phyloP scores from a whole-genome alignment of 2,888 invertebrate species.

The Rhorus exstirpatorius region DNA sequence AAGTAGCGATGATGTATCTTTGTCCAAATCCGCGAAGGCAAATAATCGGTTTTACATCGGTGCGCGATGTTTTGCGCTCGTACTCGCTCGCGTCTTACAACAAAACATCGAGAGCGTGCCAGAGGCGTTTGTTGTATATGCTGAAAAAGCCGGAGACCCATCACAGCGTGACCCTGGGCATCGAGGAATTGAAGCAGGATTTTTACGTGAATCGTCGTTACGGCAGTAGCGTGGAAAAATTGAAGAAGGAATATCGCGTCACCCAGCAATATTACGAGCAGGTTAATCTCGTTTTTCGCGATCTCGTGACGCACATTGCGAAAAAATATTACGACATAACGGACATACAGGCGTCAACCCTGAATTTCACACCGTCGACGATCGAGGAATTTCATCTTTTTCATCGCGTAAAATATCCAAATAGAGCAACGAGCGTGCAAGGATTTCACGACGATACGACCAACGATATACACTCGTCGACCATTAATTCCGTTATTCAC shows the following conservation, averaged over 20 bases:
- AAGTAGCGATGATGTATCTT: conserved; percentile 88
- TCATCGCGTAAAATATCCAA: conserved; percentile 82
- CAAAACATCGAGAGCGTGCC: conserved; percentile 91
- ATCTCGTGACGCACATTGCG: conserved; percentile 81
- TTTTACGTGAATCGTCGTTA: conserved; percentile 86
- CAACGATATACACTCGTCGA: conserved; percentile 87
- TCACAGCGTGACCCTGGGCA: conserved; percentile 88
- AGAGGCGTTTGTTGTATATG: conserved; percentile 89
- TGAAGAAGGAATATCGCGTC: conserved; percentile 80
- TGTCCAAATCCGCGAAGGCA: conserved; percentile 85
- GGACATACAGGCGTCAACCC: conserved; percentile 79
- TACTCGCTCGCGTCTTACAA: conserved; percentile 87
- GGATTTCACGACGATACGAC: conserved; percentile 83
- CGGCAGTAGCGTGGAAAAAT: conserved; percentile 83
- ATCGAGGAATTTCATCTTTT: conserved; percentile 81
- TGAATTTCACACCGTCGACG: conserved; percentile 77
- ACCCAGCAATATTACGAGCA: conserved; percentile 78
- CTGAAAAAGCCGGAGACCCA: conserved; percentile 88
- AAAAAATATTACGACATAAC: conserved; percentile 83
- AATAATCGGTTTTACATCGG: conserved; percentile 85
- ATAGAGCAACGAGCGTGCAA: conserved; percentile 77
- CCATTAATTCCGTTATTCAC: conserved; percentile 89
- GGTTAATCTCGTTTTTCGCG: conserved; percentile 79
- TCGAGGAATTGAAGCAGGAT: conserved; percentile 89
- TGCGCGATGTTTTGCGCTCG: conserved; percentile 88